A percentile compares a stretch with the other conserved stretches of the same genome.
These are phyloP conservation scores for Lepidochitona cinerea DNA, from an alignment of 2,888 invertebrate species.

Conservation along the genomic window DNA sequence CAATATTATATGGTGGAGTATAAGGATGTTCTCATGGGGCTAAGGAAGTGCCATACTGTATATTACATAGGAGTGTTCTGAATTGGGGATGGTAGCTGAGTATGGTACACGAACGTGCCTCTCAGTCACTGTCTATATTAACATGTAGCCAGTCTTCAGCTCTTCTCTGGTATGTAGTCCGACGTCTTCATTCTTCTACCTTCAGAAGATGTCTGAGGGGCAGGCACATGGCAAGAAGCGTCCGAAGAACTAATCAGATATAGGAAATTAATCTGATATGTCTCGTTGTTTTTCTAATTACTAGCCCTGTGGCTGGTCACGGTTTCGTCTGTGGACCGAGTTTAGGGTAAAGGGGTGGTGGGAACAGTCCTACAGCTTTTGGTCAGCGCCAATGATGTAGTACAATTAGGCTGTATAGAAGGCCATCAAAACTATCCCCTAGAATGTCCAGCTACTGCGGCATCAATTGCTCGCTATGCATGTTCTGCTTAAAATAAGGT, in stretches of 20 bases:
- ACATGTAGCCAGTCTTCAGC: too few species aligned
- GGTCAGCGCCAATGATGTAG: constrained; percentile 1
- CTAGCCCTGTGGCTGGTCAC: neutral
- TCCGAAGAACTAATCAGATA: neutral
- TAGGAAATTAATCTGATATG: constrained; percentile 8
- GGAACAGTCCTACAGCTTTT: neutral
- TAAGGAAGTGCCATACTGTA: too few species aligned
- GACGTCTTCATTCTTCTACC: too few species aligned
- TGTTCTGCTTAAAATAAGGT: neutral
- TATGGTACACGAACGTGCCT: too few species aligned
- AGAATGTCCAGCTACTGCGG: neutral
- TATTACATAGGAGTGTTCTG: too few species aligned
- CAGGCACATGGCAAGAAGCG: neutral
- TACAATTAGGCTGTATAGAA: constrained; percentile 1
- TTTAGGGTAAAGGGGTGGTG: neutral
- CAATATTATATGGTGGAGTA: too few species aligned
- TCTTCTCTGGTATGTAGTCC: too few species aligned
- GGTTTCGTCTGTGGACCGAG: neutral
- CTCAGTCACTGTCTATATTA: too few species aligned
- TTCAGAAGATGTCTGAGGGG: too few species aligned
- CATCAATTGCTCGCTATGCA: constrained; percentile 5
- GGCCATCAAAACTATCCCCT: neutral
- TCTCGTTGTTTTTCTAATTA: constrained; percentile 5
- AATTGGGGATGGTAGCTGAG: too few species aligned
- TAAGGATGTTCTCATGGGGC: too few species aligned